Evolutionary conservation across 2,113 vertebrate species (phyloP), one percentile per base, ranked within the genome.

Genomic region (Pygoscelis antarcticus): DNA sequence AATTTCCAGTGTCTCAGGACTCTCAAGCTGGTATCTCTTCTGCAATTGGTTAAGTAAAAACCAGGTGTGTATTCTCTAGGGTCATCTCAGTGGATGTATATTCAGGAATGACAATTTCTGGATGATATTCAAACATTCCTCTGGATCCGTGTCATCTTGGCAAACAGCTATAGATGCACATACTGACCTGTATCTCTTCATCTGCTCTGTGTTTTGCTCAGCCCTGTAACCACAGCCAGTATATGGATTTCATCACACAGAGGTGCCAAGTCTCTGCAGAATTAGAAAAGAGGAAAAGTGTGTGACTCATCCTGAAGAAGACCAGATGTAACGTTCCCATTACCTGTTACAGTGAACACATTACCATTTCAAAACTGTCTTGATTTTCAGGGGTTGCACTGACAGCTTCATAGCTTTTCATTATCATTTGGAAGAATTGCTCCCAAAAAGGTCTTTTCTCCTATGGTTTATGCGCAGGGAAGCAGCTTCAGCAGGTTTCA

Each of bases 161-260:
- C 95, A 96, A 87, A 90, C 78, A 66, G 77, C 69, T 97, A 49
- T 49, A 83, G 92, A 96, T 93, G 85, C 42, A 76, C 77, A 87
- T 52, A 89, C 77, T 93, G 87, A 95, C 88, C 94, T 97, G 94
- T 90, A 97, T 96, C 95, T 92, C 93, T 94, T 96, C 95, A 97
- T 98, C 94, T 97, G 94, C 65, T 97, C 91, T 82, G 47, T 91
- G 80, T 88, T 97, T 89, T 90, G 26, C 88, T 97, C 94, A 87
- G 78, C 68, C 52, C 68, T 79, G 75, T 88, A 96, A 96, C 86
- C 47, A 49, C 64, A 94, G 89, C 86, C 92, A 96, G 82, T 90
- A 71, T 83, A 96, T 97, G 94, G 93, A 97, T 96, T 97, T 97
- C 95, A 95, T 97, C 94, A 97, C 66, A 84, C 32, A 64, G 84